Conservation (phyloP, 1,140 invertebrate genomes). For the Drosophila trapezifrons region DNA sequence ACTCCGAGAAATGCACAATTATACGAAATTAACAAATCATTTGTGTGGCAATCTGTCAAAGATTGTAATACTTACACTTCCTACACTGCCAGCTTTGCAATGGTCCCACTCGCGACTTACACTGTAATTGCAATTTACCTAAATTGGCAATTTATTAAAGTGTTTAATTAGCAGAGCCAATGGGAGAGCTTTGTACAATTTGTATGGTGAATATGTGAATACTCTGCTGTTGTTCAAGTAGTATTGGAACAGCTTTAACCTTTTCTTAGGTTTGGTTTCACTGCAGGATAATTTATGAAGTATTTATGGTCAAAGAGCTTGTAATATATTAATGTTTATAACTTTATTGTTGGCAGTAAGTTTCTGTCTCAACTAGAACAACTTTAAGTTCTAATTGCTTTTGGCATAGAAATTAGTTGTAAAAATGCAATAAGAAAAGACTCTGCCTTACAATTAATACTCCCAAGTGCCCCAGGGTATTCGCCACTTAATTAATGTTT, state of each 20-base stretch:
- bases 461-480: neutral
- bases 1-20: constrained; percentile 48
- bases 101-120: neutral
- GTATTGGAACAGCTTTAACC: no score
- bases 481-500: neutral
- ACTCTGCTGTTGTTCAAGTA: neutral
- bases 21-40: constrained; percentile 55
- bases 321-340: no score
- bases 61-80: constrained; percentile 21
- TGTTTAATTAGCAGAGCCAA: constrained; percentile 41
- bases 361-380: neutral
- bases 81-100: constrained; percentile 5
- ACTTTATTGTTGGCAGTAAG: no score
- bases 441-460: neutral
- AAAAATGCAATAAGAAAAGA: neutral
- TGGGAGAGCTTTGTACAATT: neutral
- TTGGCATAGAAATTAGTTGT: neutral
- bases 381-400: neutral
- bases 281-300: no score
- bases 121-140: constrained; percentile 19
- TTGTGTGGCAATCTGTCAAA: constrained; percentile 48
- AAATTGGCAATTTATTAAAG: constrained; percentile 57
- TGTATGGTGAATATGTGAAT: neutral
- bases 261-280: no score
- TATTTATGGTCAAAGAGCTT: no score